phyloP scores from a whole-genome alignment of 2,888 invertebrate genomes.

The Drosophila lacicola region DNA sequence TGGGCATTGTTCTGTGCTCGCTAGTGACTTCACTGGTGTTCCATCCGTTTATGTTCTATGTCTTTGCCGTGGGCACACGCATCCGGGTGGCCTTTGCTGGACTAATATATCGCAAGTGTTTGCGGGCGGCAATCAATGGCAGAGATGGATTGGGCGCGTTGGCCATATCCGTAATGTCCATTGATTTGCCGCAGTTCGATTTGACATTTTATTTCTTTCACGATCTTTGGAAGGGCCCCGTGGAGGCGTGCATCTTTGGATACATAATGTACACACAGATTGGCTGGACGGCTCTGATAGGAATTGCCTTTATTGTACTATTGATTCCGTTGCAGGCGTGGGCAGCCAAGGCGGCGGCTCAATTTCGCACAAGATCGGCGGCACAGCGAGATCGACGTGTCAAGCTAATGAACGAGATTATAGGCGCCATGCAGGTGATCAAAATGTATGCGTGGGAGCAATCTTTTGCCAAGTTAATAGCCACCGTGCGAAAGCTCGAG shows the following conservation, averaged over 20 bases:
- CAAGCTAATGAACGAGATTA: conserved; percentile 94
- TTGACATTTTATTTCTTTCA: conserved; percentile 94
- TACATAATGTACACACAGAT: conserved; percentile 87
- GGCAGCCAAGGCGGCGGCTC: conserved; percentile 89
- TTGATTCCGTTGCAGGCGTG: conserved; percentile 91
- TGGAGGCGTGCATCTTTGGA: conserved; percentile 86
- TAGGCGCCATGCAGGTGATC: conserved; percentile 92
- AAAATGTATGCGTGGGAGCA: conserved; percentile 96
- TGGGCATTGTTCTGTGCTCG: conserved; percentile 87
- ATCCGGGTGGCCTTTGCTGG: conserved; percentile 90
- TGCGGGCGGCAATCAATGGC: conserved; percentile 91
- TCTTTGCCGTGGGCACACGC: conserved; percentile 89
- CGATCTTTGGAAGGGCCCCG: conserved; percentile 95
- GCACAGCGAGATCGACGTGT: conserved; percentile 93
- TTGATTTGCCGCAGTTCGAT: conserved; percentile 97
- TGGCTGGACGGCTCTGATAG: conserved; percentile 89
- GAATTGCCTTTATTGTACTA: conserved; percentile 88
- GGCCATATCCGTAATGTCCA: conserved; percentile 95
- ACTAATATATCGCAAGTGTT: conserved; percentile 89
- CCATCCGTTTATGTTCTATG: conserved; percentile 91
- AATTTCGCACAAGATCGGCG: conserved; percentile 89
- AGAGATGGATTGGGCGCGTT: conserved; percentile 92
- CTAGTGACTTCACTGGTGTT: conserved; percentile 87
- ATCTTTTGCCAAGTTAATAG: conserved; percentile 90
- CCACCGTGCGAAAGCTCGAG: conserved; percentile 89